Evolutionary conservation across 92 coral and sea anemone species (phyloP).

Genomic region (Epizoanthus illoricatus): DNA sequence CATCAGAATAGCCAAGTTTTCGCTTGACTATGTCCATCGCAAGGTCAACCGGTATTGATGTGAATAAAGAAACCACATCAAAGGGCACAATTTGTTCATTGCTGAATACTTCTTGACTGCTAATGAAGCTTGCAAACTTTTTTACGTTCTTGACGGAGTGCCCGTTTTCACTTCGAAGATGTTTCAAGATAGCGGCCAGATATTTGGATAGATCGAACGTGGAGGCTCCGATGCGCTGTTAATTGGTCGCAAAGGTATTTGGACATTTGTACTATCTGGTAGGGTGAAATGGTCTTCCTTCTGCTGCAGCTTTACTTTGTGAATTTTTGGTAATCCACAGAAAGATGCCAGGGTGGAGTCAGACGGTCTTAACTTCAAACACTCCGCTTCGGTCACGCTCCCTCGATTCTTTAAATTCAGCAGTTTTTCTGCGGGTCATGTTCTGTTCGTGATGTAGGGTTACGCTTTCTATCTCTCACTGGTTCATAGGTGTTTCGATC

Average conservation of each 20-base stretch:
- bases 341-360: constrained; percentile 18
- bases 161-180: neutral
- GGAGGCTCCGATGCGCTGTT: constrained; percentile 29
- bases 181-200: constrained; percentile 4
- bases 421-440: neutral
- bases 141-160: neutral
- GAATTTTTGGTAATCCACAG: neutral
- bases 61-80: constrained; percentile 11
- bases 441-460: constrained; percentile 8
- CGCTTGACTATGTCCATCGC: constrained; percentile 5
- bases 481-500: constrained; percentile 8
- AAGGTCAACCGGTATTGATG: constrained; percentile 7
- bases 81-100: neutral
- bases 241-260: constrained; percentile 12
- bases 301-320: neutral
- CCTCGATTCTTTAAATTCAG: neutral
- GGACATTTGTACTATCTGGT: neutral
- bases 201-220: neutral
- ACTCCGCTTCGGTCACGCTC: neutral
- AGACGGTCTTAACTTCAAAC: neutral
- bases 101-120: neutral
- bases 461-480: constrained; percentile 2
- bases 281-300: constrained; percentile 22
- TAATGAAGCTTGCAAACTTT: constrained; percentile 1
- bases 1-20: neutral